Conservation (phyloP, 2,113 vertebrate genomes). For the Rutilus rutilus region DNA sequence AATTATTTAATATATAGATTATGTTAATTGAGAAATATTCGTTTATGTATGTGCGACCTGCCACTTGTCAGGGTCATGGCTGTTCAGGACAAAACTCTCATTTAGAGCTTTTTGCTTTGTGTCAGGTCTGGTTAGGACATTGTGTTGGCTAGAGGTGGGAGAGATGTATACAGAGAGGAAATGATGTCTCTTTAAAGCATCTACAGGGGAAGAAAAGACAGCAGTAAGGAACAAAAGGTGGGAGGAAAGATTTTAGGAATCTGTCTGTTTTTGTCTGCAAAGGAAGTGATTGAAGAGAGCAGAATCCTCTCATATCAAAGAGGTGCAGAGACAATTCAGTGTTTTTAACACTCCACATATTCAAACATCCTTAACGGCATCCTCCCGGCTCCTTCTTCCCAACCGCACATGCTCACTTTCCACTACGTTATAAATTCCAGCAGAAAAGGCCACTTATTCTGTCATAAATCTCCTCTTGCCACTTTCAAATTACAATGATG, state of each 20-base stretch:
- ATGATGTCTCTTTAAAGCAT: constrained; percentile 37
- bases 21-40: background rate
- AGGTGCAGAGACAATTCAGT: constrained; percentile 64
- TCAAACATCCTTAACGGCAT: constrained; percentile 70
- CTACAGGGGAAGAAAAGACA: background rate
- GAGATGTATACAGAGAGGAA: constrained; percentile 39
- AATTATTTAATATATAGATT: no score
- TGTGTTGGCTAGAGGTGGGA: background rate
- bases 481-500: constrained; percentile 88
- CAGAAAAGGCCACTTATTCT: constrained; percentile 75
- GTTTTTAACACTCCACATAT: constrained; percentile 72
- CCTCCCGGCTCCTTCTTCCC: constrained; percentile 68
- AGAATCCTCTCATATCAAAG: constrained; percentile 67
- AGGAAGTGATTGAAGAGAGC: constrained; percentile 14
- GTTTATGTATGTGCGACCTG: background rate
- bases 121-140: background rate
- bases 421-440: constrained; percentile 74
- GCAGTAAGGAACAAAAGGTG: constrained; percentile 11
- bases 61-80: background rate
- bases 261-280: constrained; percentile 32
- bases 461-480: constrained; percentile 84
- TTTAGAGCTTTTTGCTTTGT: background rate
- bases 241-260: background rate
- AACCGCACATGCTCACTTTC: constrained; percentile 72
- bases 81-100: background rate